Conservation (phyloP, 1,140 invertebrate genomes). For the Drosophila obscura region DNA sequence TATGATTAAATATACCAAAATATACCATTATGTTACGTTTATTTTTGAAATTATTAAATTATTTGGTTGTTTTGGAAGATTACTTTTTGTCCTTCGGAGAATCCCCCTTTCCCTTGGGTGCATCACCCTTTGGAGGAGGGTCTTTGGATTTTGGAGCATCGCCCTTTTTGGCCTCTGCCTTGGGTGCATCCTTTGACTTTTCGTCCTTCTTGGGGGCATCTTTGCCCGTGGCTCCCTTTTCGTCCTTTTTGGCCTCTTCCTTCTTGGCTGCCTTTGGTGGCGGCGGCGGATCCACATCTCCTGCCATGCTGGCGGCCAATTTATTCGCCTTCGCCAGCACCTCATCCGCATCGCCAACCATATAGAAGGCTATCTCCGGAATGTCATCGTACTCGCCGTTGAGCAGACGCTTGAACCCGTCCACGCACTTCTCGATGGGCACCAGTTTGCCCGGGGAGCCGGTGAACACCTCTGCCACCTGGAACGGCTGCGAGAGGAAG, state of each 20-base stretch:
- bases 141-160: neutral
- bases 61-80: too few relatives aligned
- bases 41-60: too few relatives aligned
- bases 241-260: slow-evolving; percentile 17
- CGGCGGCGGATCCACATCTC: neutral
- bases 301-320: slow-evolving; percentile 85
- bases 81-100: slow-evolving; percentile 23
- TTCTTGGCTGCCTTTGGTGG: slow-evolving; percentile 12
- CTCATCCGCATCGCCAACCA: slow-evolving; percentile 93
- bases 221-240: slow-evolving; percentile 1
- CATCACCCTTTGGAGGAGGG: neutral
- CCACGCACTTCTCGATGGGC: slow-evolving; percentile 86
- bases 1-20: too few relatives aligned
- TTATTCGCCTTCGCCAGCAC: slow-evolving; percentile 90
- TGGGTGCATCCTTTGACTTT: neutral
- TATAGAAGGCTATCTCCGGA: slow-evolving; percentile 94
- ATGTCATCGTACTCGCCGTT: slow-evolving; percentile 91
- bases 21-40: too few relatives aligned
- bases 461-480: slow-evolving; percentile 90
- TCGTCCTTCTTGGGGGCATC: slow-evolving; percentile 7
- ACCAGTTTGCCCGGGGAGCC: slow-evolving; percentile 88
- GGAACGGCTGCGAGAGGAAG: slow-evolving; percentile 93
- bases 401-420: slow-evolving; percentile 85
- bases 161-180: slow-evolving; percentile 9
- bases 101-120: slow-evolving; percentile 15